Conservation (phyloP, 2,797 vertebrate species). For the Myotis daubentonii region DNA sequence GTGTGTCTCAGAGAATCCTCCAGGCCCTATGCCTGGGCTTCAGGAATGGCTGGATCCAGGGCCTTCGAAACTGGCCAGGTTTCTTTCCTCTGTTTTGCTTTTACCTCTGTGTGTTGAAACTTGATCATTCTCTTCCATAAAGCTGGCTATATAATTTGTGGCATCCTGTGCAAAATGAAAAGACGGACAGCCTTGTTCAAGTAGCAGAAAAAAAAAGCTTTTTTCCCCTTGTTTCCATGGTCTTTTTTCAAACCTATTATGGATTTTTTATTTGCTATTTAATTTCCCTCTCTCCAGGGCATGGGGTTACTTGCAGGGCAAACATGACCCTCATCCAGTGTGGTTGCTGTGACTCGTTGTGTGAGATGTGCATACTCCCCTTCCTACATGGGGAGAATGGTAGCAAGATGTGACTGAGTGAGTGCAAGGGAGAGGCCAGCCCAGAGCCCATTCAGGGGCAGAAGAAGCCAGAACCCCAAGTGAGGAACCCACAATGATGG, state of each 20-base stretch:
- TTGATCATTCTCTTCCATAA: neutral
- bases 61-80: neutral
- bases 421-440: neutral
- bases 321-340: neutral
- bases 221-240: neutral
- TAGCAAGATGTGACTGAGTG: neutral
- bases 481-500: neutral
- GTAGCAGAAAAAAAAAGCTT: neutral
- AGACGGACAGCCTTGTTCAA: neutral
- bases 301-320: neutral
- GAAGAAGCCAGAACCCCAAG: neutral
- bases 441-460: neutral
- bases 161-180: neutral
- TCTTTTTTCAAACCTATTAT: neutral
- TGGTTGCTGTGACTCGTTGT: neutral
- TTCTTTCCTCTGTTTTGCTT: neutral
- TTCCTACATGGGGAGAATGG: rapidly evolving
- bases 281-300: neutral
- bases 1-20: neutral
- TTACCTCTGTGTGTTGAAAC: neutral
- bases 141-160: neutral
- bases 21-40: neutral
- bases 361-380: rapidly evolving
- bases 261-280: neutral
- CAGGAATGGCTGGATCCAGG: neutral